phyloP scores from a whole-genome alignment of 2,797 vertebrate genomes.

The Sebastiscus albofasciatus region DNA sequence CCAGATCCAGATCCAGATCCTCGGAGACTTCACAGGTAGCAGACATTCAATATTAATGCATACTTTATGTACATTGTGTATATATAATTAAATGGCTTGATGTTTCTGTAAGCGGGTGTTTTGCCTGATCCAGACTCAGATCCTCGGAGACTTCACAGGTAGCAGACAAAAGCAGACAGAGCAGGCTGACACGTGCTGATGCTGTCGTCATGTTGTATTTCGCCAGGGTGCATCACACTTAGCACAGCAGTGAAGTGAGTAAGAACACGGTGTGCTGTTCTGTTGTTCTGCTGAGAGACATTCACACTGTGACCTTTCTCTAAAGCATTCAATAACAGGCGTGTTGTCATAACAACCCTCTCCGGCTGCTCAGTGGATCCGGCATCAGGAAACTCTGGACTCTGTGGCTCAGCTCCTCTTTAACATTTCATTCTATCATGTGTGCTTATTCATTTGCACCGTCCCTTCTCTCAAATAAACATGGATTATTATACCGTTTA shows the following conservation, averaged over 20 bases:
- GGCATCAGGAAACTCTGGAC: not conserved
- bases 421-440: not conserved
- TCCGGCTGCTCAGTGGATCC: not conserved
- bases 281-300: constrained; percentile 14
- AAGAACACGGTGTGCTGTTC: constrained; percentile 23
- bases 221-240: not conserved
- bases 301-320: constrained; percentile 35
- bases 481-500: not conserved
- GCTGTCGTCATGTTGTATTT: constrained; percentile 4
- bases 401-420: not conserved
- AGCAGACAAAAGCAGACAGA: not conserved
- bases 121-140: not conserved
- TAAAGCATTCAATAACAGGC: constrained; percentile 3
- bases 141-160: not conserved
- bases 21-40: not conserved
- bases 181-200: not conserved
- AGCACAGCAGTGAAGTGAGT: not conserved
- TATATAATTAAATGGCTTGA: not conserved
- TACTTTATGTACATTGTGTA: not conserved
- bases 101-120: not conserved
- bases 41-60: constrained; percentile 32
- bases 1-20: not conserved
- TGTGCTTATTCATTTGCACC: not conserved
- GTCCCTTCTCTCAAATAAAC: not conserved
- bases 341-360: constrained; percentile 36